These are phyloP conservation scores for Ashinkailepas kermadecensis DNA, from an alignment of 2,888 invertebrate species.

Conservation along the genomic window DNA sequence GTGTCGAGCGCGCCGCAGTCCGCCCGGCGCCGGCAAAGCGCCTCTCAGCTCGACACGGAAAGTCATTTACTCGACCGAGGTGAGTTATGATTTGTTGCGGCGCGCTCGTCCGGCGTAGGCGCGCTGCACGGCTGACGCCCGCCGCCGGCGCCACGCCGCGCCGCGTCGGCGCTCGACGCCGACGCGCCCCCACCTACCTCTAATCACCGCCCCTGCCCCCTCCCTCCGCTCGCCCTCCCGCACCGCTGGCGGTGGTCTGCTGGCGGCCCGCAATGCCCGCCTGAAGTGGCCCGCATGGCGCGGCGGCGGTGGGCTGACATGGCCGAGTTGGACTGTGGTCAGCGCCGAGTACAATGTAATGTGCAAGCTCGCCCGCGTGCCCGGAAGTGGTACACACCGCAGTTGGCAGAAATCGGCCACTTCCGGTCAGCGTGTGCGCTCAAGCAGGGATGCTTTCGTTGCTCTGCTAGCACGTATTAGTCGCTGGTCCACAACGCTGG, in stretches of 20 bases:
- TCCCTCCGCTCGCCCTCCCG: neutral
- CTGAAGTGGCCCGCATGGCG: neutral
- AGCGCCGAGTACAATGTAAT: too few relatives aligned
- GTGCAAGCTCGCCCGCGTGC: too few relatives aligned
- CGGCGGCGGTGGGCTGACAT: too few relatives aligned
- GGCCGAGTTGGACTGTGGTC: too few relatives aligned
- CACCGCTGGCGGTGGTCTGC: neutral
- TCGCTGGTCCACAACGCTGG: too few relatives aligned
- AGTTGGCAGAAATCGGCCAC: too few relatives aligned
- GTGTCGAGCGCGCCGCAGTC: neutral
- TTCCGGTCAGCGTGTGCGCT: too few relatives aligned
- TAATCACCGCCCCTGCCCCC: neutral
- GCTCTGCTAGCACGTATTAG: too few relatives aligned
- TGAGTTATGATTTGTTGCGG: slow-evolving; percentile 17
- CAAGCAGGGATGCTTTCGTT: too few relatives aligned
- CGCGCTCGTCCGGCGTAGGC: neutral
- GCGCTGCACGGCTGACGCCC: neutral
- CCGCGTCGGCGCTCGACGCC: neutral
- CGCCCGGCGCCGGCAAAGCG: neutral
- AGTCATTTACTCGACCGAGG: neutral
- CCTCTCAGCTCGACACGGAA: neutral
- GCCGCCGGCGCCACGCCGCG: neutral
- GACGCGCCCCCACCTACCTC: neutral
- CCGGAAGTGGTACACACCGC: too few relatives aligned
- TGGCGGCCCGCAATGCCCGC: neutral